A percentile compares a stretch with the other conserved stretches of the same genome.
These are phyloP conservation scores for Anneissia japonica DNA, from an alignment of 35 echinoderm and acorn worm species.

Conservation along the genomic window DNA sequence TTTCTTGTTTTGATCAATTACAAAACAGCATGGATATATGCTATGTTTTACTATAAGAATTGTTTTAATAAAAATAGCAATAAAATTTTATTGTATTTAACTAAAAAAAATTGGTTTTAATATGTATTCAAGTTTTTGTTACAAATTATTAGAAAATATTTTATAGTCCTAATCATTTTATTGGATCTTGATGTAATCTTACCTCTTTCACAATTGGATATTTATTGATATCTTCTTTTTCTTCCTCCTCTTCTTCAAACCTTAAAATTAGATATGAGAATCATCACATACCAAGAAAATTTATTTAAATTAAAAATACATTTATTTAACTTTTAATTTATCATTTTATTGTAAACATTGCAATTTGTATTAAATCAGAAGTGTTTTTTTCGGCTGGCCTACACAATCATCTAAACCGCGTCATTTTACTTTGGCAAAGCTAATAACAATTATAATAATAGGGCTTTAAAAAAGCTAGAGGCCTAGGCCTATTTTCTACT, in stretches of 20 bases:
- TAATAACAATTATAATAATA: too few relatives aligned
- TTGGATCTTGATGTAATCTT: not conserved
- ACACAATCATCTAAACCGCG: too few relatives aligned
- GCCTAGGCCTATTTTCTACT: too few relatives aligned
- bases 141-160: not conserved
- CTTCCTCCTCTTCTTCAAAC: constrained; percentile 53
- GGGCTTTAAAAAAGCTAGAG: too few relatives aligned
- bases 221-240: constrained; percentile 86
- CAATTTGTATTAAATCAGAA: too few relatives aligned
- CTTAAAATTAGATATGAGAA: constrained; percentile 6
- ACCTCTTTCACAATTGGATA: constrained; percentile 99
- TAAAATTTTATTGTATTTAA: too few relatives aligned
- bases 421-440: too few relatives aligned
- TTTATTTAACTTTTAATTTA: not conserved
- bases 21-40: not conserved
- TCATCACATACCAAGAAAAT: not conserved
- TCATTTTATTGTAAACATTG: too few relatives aligned
- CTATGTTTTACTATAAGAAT: not conserved
- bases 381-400: too few relatives aligned
- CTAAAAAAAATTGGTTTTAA: too few relatives aligned
- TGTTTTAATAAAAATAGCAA: too few relatives aligned
- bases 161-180: not conserved
- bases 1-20: too few relatives aligned
- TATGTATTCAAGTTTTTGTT: not conserved
- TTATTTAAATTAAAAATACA: not conserved